Evolutionary conservation across 2,113 vertebrate genomes (phyloP), one percentile per base, ranked within the genome.

Genomic region (Brachionichthys hirsutus): DNA sequence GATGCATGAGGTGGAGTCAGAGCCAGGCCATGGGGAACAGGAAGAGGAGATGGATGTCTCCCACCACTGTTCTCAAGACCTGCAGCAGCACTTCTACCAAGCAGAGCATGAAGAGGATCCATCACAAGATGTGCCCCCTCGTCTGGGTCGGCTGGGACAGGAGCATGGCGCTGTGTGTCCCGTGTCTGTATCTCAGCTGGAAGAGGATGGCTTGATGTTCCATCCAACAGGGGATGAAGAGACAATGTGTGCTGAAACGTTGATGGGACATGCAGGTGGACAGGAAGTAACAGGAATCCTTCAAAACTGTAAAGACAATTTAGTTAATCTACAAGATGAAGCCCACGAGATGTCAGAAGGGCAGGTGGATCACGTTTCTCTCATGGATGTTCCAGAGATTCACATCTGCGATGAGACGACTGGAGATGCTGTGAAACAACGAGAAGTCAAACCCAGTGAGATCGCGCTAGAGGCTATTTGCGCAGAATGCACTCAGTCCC

Each of bases 201-300:
- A 74, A 8, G 83, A 80, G 47, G 77, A 73, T 0, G 48, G 68
- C 1, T 36, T 89, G 62, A 77, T 85, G 18, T 12, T 89, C 54
- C 84, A 81, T 40, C 85, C 80, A 10, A 24, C 77, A 0, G 62
- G 61, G 3, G 81, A 81, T 18, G 73, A 80, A 15, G 60, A 52
- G 9, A 40, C 63, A 0, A 42, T 80, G 0, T 72, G 73, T 9
- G 1, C 72, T 1, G 84, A 71, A 5, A 36, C 58, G 0, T 35
- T 81, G 30, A 76, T 78, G 24, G 60, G 10, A 3, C 53, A 65
- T 2, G 7, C 63, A 1, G 7, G 62, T 1, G 74, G 41, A 40
- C 65, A 62, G 18, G 52, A 48, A 34, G 52, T 17, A 12, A 64
- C 58, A 47, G 61, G 8, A 0, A 54, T 35, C 9, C 18, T 46